phyloP scores from a whole-genome alignment of 2,888 invertebrate species.

The Noctua pronuba region DNA sequence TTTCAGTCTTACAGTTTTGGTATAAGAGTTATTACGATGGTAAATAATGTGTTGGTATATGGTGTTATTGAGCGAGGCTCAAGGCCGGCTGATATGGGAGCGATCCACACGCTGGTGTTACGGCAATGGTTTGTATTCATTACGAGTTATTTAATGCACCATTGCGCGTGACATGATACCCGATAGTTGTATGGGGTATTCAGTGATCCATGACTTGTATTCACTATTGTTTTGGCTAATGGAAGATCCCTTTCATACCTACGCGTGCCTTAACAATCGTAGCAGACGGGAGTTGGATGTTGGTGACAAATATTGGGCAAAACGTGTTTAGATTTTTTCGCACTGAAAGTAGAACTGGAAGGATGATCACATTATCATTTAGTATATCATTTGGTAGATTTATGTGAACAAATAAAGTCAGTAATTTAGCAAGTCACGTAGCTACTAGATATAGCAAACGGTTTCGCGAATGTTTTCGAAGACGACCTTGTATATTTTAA shows the following conservation, averaged over 20 bases:
- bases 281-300: conserved; percentile 2
- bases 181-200: conserved; percentile 48
- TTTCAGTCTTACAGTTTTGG: conserved; percentile 7
- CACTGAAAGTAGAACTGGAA: not conserved
- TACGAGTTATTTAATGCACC: conserved; percentile 60
- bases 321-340: not conserved
- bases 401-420: not conserved
- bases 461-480: conserved; percentile 34
- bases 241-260: not conserved
- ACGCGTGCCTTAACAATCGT: conserved; percentile 5
- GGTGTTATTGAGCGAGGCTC: conserved; percentile 60
- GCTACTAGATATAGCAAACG: conserved; percentile 1
- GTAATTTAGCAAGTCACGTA: conserved; percentile 20
- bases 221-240: conserved; percentile 54
- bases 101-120: conserved; percentile 54
- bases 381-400: no score
- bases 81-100: conserved; percentile 65
- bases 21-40: conserved; percentile 56
- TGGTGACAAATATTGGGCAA: conserved; percentile 12
- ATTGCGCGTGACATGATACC: conserved; percentile 52
- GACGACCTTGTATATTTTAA: conserved; percentile 38
- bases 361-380: not conserved
- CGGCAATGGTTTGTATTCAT: conserved; percentile 40
- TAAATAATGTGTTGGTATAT: conserved; percentile 38
- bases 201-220: conserved; percentile 47